Percentiles rank a stretch among this genome's conserved stretches.
Conservation (phyloP, 2,113 vertebrate species). For the Catharus minimus region DNA sequence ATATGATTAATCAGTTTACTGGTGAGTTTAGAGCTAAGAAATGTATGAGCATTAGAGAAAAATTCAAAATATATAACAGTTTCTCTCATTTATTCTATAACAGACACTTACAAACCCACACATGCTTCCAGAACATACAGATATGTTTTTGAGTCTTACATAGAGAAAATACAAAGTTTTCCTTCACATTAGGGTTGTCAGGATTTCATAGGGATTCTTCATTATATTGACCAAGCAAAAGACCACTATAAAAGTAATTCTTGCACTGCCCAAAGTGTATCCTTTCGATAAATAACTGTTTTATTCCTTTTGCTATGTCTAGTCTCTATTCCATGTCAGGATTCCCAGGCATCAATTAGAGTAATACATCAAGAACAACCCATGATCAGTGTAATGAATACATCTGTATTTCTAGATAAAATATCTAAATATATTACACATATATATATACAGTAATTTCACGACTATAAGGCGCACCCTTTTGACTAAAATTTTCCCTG, state of each 20-base stretch:
- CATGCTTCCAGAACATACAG: background rate
- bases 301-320: too few species aligned
- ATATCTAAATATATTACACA: background rate
- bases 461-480: too few species aligned
- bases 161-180: background rate
- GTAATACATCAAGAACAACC: background rate
- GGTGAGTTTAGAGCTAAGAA: background rate
- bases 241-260: background rate
- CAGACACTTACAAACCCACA: background rate
- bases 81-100: background rate
- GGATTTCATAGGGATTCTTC: background rate
- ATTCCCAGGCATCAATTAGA: background rate
- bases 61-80: background rate
- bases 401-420: background rate
- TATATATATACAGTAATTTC: too few species aligned
- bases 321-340: too few species aligned
- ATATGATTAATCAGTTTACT: background rate
- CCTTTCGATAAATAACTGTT: too few species aligned
- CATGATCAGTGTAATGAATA: background rate
- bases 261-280: too few species aligned
- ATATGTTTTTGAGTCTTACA: background rate
- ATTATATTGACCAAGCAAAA: background rate
- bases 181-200: background rate
- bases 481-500: too few species aligned
- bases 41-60: background rate